Percentiles rank a stretch among this genome's conserved stretches.
These are phyloP conservation scores for Chydorus sphaericus DNA, from an alignment of 2,888 invertebrate species.

Conservation along the genomic window DNA sequence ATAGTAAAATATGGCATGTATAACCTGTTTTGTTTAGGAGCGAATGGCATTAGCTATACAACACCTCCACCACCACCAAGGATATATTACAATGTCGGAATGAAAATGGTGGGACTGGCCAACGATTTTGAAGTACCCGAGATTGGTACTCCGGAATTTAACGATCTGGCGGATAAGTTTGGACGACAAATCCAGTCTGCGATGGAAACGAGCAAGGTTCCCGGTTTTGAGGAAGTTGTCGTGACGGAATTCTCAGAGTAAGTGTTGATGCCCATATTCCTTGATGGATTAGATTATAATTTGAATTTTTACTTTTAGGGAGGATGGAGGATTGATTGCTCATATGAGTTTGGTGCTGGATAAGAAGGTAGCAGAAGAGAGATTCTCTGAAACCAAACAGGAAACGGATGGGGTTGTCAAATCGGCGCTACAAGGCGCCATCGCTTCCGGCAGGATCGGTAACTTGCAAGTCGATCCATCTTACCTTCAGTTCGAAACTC, in stretches of 20 bases:
- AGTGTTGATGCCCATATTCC: not conserved
- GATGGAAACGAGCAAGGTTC: slow-evolving; percentile 27
- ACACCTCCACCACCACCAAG: slow-evolving; percentile 45
- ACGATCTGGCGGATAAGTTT: slow-evolving; percentile 49
- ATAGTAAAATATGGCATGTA: not conserved
- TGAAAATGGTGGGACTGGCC: slow-evolving; percentile 59
- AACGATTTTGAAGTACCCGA: slow-evolving; percentile 59
- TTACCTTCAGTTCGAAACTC: slow-evolving; percentile 40
- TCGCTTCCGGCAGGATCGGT: slow-evolving; percentile 58
- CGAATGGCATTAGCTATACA: slow-evolving; percentile 9
- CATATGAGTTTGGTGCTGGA: slow-evolving; percentile 60
- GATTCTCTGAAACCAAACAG: not conserved
- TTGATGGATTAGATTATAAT: slow-evolving; percentile 11
- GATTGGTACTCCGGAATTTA: slow-evolving; percentile 55
- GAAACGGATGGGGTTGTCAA: slow-evolving; percentile 29
- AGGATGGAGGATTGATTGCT: slow-evolving; percentile 53
- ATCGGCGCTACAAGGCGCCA: slow-evolving; percentile 48
- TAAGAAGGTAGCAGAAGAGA: slow-evolving; percentile 46
- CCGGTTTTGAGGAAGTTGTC: slow-evolving; percentile 54
- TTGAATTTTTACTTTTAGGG: slow-evolving; percentile 28
- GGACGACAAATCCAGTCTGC: slow-evolving; percentile 27
- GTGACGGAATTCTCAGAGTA: slow-evolving; percentile 47
- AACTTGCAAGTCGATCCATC: slow-evolving; percentile 66
- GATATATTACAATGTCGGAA: slow-evolving; percentile 49
- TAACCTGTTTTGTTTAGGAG: no score